Evolutionary conservation across 2,888 invertebrate genomes (phyloP).

Genomic region (Chrysolina oricalcia): DNA sequence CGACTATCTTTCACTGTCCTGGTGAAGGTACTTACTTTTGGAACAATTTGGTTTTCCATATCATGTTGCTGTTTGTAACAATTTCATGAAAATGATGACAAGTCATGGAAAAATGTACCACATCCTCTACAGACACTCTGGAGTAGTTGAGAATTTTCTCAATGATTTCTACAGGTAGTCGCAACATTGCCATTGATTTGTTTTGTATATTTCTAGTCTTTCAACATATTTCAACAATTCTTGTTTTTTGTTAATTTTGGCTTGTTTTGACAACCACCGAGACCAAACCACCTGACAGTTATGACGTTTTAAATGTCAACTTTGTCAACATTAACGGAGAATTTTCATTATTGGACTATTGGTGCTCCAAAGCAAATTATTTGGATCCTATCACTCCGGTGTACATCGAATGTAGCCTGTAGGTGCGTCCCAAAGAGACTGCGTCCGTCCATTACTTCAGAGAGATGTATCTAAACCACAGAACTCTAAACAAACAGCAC

Average conservation of each 20-base stretch:
- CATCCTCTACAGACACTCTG: conserved; percentile 69
- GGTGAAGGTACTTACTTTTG: conserved; percentile 66
- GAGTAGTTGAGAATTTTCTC: conserved; percentile 64
- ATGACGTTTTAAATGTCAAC: too few relatives aligned
- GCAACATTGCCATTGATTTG: conserved; percentile 59
- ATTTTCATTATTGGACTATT: too few relatives aligned
- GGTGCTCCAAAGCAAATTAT: too few relatives aligned
- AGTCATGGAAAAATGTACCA: conserved; percentile 73
- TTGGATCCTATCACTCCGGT: too few relatives aligned
- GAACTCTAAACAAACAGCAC: too few relatives aligned
- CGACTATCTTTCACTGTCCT: not conserved
- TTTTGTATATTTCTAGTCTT: not conserved
- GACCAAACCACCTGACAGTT: not conserved
- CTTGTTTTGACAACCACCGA: not conserved
- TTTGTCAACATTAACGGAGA: too few relatives aligned
- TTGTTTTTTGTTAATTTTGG: not conserved
- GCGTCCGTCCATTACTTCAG: too few relatives aligned
- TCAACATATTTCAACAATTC: not conserved
- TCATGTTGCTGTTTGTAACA: conserved; percentile 71
- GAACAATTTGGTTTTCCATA: conserved; percentile 73
- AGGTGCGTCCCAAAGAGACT: too few relatives aligned
- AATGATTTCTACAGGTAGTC: conserved; percentile 66
- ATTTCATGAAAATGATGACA: conserved; percentile 73
- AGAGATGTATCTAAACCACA: too few relatives aligned
- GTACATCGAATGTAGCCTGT: too few relatives aligned